These are phyloP conservation scores for Fulica atra DNA, from an alignment of 2,113 vertebrate species.

Conservation along the genomic window DNA sequence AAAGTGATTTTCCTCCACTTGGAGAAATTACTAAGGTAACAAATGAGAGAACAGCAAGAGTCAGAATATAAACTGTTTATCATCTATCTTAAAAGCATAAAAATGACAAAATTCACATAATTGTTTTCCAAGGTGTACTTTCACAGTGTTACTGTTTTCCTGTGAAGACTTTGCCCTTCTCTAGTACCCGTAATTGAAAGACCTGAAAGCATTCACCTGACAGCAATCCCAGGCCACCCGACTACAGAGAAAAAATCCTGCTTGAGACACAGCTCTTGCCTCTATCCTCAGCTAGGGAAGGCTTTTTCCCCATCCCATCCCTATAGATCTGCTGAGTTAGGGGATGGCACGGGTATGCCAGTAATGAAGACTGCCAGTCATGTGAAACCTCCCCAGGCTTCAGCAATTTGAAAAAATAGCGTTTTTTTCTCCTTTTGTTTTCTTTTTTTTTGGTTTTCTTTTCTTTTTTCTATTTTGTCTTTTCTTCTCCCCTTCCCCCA, in stretches of 20 bases:
- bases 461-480: no score
- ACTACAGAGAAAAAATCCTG: background rate
- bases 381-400: background rate
- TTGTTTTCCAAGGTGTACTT: background rate
- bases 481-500: no score
- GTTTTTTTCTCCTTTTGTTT: no score
- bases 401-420: background rate
- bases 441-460: no score
- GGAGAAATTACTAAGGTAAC: background rate
- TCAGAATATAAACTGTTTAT: background rate
- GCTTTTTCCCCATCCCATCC: background rate
- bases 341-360: rapidly evolving
- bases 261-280: background rate
- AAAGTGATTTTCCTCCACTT: background rate
- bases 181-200: background rate
- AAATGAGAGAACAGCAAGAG: background rate
- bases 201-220: background rate
- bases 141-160: background rate
- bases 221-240: background rate
- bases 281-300: background rate
- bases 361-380: rapidly evolving
- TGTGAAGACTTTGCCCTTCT: background rate
- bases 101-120: background rate
- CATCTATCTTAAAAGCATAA: background rate
- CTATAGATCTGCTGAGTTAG: background rate